Evolutionary conservation across 2,113 vertebrate species (phyloP).

Genomic region (Promerops cafer): DNA sequence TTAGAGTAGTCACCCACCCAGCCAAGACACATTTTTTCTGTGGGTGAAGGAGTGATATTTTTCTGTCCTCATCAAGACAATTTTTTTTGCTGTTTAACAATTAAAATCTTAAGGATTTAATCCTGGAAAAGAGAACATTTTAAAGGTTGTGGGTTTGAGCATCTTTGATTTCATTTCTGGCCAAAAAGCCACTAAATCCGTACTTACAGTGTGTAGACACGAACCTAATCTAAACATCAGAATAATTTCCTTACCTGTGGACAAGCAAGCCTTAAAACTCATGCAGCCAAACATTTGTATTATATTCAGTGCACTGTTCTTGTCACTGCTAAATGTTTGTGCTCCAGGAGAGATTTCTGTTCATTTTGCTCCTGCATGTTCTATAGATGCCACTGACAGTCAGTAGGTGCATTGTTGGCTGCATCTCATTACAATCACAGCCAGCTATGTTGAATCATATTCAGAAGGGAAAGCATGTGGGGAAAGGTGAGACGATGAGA

Average conservation of each 20-base stretch:
- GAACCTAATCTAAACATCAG: neutral
- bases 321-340: neutral
- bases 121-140: neutral
- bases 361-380: neutral
- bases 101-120: neutral
- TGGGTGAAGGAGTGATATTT: neutral
- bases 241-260: slow-evolving; percentile 20
- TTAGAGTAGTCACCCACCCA: neutral
- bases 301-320: neutral
- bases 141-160: neutral
- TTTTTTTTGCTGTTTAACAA: neutral
- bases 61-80: neutral
- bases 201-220: slow-evolving; percentile 6
- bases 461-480: neutral
- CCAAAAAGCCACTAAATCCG: neutral
- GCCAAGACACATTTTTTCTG: neutral
- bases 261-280: slow-evolving; percentile 7
- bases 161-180: neutral
- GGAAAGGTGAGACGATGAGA: neutral
- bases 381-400: neutral
- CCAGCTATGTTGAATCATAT: neutral
- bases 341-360: neutral
- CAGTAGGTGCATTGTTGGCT: neutral
- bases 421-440: neutral
- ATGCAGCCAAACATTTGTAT: neutral